Evolutionary conservation across 2,797 vertebrate genomes (phyloP).

Genomic region (Crocodylus rhombifer): DNA sequence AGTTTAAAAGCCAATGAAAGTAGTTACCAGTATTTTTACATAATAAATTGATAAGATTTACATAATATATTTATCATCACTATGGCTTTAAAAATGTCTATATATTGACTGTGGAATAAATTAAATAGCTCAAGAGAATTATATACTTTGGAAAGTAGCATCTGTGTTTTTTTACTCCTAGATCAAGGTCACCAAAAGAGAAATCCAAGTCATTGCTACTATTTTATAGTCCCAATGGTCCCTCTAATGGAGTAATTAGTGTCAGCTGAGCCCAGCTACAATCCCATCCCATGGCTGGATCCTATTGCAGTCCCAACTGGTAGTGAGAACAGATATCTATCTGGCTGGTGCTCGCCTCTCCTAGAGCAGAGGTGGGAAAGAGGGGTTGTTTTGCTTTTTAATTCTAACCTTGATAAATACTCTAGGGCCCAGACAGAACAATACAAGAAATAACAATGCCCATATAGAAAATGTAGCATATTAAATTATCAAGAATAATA

Average conservation of each 20-base stretch:
- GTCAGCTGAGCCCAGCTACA: accelerated
- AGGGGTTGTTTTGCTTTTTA: not conserved
- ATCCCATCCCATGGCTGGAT: not conserved
- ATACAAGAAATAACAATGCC: not conserved
- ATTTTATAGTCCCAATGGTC: not conserved
- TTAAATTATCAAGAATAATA: accelerated
- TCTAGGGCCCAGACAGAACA: not conserved
- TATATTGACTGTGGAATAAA: not conserved
- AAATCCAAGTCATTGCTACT: not conserved
- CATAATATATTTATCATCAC: not conserved
- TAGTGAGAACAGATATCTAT: not conserved
- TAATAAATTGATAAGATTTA: not conserved
- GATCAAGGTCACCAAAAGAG: not conserved
- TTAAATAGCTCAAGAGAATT: not conserved
- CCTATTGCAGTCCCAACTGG: not conserved
- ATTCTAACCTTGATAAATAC: not conserved
- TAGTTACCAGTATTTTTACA: not conserved
- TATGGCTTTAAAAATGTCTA: not conserved
- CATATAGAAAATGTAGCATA: accelerated
- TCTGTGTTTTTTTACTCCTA: not conserved
- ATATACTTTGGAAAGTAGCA: not conserved
- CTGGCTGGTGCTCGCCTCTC: not conserved
- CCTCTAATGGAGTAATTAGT: slow-evolving; percentile 2
- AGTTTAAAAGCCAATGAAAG: not conserved
- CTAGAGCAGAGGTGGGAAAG: not conserved